Evolutionary conservation across 2,797 vertebrate genomes (phyloP), one percentile per base, ranked within the genome.

Genomic region (Rhodeus uyekii): DNA sequence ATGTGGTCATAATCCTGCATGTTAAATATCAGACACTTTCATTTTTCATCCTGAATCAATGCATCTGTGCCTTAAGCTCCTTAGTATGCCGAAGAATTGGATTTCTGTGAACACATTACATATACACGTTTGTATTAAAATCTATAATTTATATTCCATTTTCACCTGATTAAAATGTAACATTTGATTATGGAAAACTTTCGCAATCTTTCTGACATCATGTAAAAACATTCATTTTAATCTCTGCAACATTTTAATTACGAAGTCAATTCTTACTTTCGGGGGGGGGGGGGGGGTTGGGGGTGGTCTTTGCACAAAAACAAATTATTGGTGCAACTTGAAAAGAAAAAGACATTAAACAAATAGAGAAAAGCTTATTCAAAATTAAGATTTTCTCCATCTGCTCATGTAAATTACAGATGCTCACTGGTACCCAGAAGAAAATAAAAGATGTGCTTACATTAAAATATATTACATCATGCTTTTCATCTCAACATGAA

Each of bases 121-220:
- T 93, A 93, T 91, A 94, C 90, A 93, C 93, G 91, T 93, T 93
- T 93, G 91, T 92, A 92, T 94, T 92, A 93, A 93, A 94, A 93
- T 93, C 92, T 93, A 94, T 94, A 91, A 94, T 94, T 94, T 92
- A 93, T 92, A 92, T 91, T 93, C 92, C 89, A 91, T 94, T 94
- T 93, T 90, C 90, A 80, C 92, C 92, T 93, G 94, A 95, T 95
- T 94, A 94, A 95, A 95, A 94, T 92, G 93, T 92, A 94, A 94
- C 93, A 91, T 90, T 89, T 92, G 93, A 95, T 94, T 94, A 94
- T 92, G 92, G 91, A 91, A 92, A 94, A 92, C 91, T 91, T 93
- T 90, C 88, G 90, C 93, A 94, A 94, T 95, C 94, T 94, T 93
- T 93, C 92, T 92, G 91, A 95, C 92, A 94, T 94, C 91, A 92